Conservation (phyloP, 1,140 invertebrate genomes). For the Trissolcus basalis region DNA sequence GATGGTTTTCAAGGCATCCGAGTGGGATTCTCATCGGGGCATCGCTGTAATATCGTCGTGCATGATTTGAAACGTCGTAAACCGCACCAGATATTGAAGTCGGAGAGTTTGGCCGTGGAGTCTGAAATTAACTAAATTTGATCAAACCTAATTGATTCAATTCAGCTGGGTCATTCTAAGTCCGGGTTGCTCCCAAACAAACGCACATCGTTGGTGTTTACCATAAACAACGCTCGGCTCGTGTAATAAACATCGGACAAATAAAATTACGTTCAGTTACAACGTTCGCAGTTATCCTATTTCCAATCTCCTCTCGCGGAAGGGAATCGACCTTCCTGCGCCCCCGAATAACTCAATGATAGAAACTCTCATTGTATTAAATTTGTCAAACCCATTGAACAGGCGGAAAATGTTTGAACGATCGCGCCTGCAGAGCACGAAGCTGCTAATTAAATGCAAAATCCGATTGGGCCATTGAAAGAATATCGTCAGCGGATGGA, state of each 20-base stretch:
- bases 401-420: too few species aligned
- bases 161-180: slow-evolving; percentile 25
- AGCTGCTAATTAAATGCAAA: too few species aligned
- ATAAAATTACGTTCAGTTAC: slow-evolving; percentile 11
- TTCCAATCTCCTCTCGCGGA: not conserved
- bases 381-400: too few species aligned
- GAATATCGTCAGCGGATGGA: too few species aligned
- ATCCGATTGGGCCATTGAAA: too few species aligned
- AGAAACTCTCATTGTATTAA: too few species aligned
- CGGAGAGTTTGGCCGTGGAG: not conserved
- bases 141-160: slow-evolving; percentile 35
- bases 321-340: not conserved
- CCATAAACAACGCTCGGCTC: slow-evolving; percentile 16
- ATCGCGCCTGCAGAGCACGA: too few species aligned
- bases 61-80: slow-evolving; percentile 29
- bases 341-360: too few species aligned
- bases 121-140: slow-evolving; percentile 28
- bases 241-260: slow-evolving; percentile 16
- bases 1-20: slow-evolving; percentile 4
- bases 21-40: slow-evolving; percentile 3
- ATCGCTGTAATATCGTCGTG: not conserved
- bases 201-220: slow-evolving; percentile 11
- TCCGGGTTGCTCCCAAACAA: slow-evolving; percentile 14
- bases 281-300: not conserved
- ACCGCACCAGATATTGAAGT: slow-evolving; percentile 9